These are phyloP conservation scores for Calameuta filiformis DNA, from an alignment of 2,888 invertebrate genomes.

Conservation along the genomic window DNA sequence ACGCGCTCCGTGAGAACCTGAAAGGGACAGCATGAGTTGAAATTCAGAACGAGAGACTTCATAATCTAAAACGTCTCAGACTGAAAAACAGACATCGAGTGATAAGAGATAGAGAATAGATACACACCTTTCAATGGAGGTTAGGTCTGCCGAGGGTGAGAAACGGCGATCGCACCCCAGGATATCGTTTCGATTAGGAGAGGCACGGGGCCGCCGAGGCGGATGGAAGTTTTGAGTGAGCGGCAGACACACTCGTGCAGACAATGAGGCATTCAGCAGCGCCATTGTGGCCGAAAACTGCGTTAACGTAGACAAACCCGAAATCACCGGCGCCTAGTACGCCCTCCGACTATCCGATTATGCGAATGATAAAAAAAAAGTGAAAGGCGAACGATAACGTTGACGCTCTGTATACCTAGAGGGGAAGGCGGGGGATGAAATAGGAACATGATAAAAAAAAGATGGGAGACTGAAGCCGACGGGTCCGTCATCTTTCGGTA, in stretches of 20 bases:
- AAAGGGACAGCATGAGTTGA: background rate
- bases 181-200: conserved; percentile 50
- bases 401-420: background rate
- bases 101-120: background rate
- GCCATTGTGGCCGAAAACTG: conserved; percentile 56
- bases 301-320: conserved; percentile 63
- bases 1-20: background rate
- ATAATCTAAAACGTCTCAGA: background rate
- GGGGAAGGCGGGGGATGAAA: background rate
- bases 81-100: background rate
- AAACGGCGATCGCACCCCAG: conserved; percentile 12
- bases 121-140: background rate
- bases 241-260: conserved; percentile 45
- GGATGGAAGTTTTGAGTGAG: conserved; percentile 59
- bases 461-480: background rate
- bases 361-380: conserved; percentile 52
- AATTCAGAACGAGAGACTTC: background rate
- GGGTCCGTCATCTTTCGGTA: background rate
- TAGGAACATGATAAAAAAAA: background rate
- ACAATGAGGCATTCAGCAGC: conserved; percentile 60
- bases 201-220: conserved; percentile 26
- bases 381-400: background rate
- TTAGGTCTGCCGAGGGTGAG: background rate
- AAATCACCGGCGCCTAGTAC: conserved; percentile 59
- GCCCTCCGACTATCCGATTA: conserved; percentile 57